Base-by-base conservation (phyloP, 2,888 invertebrate genomes). In the Coelopa pilipes region DNA sequence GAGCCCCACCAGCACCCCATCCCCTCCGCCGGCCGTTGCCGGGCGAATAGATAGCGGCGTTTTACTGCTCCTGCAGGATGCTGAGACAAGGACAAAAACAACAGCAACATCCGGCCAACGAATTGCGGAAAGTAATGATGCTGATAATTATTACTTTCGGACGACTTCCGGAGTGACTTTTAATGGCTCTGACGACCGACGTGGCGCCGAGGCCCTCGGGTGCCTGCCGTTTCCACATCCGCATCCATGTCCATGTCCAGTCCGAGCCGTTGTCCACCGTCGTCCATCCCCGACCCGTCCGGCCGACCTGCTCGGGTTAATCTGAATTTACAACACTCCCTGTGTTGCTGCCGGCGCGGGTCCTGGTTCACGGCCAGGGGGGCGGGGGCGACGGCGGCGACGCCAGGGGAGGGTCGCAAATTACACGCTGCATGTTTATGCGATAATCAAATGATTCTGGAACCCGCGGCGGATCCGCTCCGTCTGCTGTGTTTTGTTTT, bases 41-140 rank as follows among this genome's bases (percentile, higher is more conserved):
- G 4, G 53, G 4, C 53, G 10, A 34, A 53, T n/a, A 53, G 53
- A 53, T 81, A 83, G 79, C 81, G 82, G 79, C 79, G 80, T 82
- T 83, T 84, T 84, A 84, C 84, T 83, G 81, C 79, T 78, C 83
- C 83, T 82, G 71, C 70, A 84, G 84, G 84, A 82, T 81, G 81
- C 80, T 53, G n/a, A 7, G 10, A 34, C 34, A 34, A 34, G 4
- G 7, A 34, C 34, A 2, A 34, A 34, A 34, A 34, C 34, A 34
- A 34, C 34, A 34, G 7, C 4, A 34, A 34, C 34, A 34, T 34
- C 34, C 34, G 11, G 5, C 49, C 13, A 50, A 50, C 19, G 13
- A 50, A 49, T 66, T 50, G 19, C 66, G 24, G 15, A 66, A 62
- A 49, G 66, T 76, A 76, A 76, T 74, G 62, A 72, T 74, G 72